Evolutionary conservation across 2,113 vertebrate species (phyloP).

Genomic region (Phaethornis superciliosus): DNA sequence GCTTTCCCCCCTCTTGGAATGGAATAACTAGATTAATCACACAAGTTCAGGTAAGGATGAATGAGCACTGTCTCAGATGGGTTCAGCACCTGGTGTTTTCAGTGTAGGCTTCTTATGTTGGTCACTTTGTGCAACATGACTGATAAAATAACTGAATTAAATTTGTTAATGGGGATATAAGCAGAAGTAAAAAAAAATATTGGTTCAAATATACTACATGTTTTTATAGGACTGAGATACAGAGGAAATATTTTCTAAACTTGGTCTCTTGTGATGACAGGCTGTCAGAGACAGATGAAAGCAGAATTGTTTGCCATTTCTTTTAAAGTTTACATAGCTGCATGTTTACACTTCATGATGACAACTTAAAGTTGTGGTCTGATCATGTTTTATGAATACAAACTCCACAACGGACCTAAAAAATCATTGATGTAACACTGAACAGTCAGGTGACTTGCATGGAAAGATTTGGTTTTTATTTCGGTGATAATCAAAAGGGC

Average conservation of each 20-base stretch:
- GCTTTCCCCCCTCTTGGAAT: neutral
- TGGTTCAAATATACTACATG: neutral
- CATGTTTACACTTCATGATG: neutral
- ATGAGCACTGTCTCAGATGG: neutral
- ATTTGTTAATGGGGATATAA: neutral
- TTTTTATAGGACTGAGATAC: neutral
- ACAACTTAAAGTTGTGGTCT: slow-evolving; percentile 10
- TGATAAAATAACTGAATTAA: neutral
- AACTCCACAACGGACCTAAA: neutral
- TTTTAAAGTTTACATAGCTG: neutral
- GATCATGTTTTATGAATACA: neutral
- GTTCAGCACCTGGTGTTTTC: neutral
- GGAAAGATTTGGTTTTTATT: neutral
- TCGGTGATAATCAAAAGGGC: neutral
- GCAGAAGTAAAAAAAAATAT: neutral
- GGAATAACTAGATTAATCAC: neutral
- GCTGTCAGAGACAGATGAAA: slow-evolving; percentile 3
- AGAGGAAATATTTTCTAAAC: slow-evolving; percentile 4
- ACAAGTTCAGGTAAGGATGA: neutral
- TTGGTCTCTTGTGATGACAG: neutral
- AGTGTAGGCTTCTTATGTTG: neutral
- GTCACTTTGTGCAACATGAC: neutral
- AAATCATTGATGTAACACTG: neutral
- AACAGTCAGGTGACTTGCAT: neutral
- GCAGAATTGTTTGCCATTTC: neutral